Conservation (phyloP, 1,140 invertebrate genomes). For the Magallana ariakensis region DNA sequence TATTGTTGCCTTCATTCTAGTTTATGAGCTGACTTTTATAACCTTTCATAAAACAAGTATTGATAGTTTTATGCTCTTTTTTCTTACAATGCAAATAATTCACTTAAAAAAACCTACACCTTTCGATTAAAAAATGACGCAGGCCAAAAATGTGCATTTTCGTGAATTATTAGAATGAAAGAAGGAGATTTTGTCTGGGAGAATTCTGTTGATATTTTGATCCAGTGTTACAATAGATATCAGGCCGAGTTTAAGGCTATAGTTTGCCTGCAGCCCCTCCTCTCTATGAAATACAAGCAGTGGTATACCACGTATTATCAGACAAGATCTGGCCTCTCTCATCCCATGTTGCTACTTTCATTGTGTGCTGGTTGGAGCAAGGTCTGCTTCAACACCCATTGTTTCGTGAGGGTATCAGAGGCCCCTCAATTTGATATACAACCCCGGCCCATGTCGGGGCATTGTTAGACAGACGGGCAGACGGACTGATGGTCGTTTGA, state of each 20-base stretch:
- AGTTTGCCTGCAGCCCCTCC: background rate
- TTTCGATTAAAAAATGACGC: background rate
- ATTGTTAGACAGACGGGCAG: background rate
- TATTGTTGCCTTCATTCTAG: too few species aligned
- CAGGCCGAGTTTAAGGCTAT: background rate
- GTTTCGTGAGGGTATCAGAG: background rate
- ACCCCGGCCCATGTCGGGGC: background rate
- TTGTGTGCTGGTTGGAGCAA: background rate
- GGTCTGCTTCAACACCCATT: slow-evolving; percentile 30
- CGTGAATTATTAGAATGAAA: background rate
- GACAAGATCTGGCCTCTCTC: background rate
- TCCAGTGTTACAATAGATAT: slow-evolving; percentile 18
- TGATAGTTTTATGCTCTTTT: background rate
- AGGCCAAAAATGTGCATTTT: background rate
- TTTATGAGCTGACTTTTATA: background rate
- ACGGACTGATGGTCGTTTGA: slow-evolving; percentile 22
- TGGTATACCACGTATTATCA: background rate
- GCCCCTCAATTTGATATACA: background rate
- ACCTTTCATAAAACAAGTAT: slow-evolving; percentile 25
- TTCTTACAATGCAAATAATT: background rate
- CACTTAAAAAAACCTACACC: background rate
- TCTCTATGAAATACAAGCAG: background rate
- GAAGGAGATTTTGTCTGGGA: background rate
- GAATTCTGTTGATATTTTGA: background rate
- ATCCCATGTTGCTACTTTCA: background rate